Conservation (phyloP, 2,113 vertebrate genomes). For the Oxygymnocypris stewartii region DNA sequence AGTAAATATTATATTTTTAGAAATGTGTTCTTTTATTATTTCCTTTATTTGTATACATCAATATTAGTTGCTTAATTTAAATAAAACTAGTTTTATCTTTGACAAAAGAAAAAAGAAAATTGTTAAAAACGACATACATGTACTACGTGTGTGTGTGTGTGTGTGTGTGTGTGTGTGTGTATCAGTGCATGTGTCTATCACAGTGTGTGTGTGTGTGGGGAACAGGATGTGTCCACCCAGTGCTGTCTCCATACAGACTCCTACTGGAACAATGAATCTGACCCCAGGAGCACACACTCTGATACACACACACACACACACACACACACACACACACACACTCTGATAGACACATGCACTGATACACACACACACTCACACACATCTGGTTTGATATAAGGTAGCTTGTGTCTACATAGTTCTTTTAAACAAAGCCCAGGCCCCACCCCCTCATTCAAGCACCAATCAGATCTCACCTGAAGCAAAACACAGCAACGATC, state of each 20-base stretch:
- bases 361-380: not conserved
- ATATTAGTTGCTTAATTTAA: not conserved
- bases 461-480: constrained; percentile 46
- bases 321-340: not conserved
- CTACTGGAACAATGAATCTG: constrained; percentile 54
- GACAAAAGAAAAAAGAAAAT: not conserved
- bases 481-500: constrained; percentile 47
- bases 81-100: not conserved
- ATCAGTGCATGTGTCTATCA: too few relatives aligned
- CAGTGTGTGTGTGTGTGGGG: not conserved
- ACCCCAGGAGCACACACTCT: constrained; percentile 23
- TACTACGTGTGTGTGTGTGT: not conserved
- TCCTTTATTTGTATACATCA: not conserved
- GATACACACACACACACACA: not conserved
- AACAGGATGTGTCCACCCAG: constrained; percentile 58
- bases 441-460: not conserved
- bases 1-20: not conserved
- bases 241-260: constrained; percentile 46
- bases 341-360: too few relatives aligned
- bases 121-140: not conserved
- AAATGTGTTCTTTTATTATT: too few relatives aligned
- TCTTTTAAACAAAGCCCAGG: not conserved
- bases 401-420: not conserved
- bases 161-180: constrained; percentile 11
- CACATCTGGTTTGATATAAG: too few relatives aligned